Evolutionary conservation across 2,888 invertebrate species (phyloP), one percentile per base, ranked within the genome.

Genomic region (Coenonympha glycerion): DNA sequence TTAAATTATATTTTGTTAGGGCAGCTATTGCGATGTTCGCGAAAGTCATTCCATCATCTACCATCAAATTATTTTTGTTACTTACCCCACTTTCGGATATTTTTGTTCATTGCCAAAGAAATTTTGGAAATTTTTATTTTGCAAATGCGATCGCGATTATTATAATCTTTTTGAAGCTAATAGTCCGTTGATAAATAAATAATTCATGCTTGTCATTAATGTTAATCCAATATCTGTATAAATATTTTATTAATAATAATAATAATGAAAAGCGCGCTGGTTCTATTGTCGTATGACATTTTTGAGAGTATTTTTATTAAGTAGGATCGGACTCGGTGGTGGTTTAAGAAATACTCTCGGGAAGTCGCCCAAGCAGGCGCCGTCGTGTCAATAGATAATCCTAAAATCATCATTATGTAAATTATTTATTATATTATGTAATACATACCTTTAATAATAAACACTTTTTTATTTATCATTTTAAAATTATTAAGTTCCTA

Each of bases 401-500:
- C 77, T 68, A 72, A n/a, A 76, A 75, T 74, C 73, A 69, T 66
- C 56, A 63, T 74, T 73, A 73, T 84, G 80, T 80, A 79, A 79
- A 82, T 80, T 84, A 83, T 84, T 85, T 84, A 83, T 84, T 84
- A 64, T 76, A 78, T n/a, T 76, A 78, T n/a, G n/a, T n/a, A n/a
- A n/a, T n/a, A n/a, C n/a, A 75, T 74, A 74, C 72, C 73, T 70
- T 62, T 71, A 67, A 62, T 68, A 39, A 52, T 55, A 47, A 51
- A 56, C 55, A 55, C 44, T 63, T 64, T 72, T 73, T 76, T 84
- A 83, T 84, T 84, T 84, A 83, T 79, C 78, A 69, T 71, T 71
- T 76, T 80, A 79, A 80, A 80, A 76, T 79, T 80, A 73, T n/a
- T 83, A 83, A 86, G 86, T 87, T 87, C 86, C 86, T 87, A 86